A percentile compares a stretch with the other conserved stretches of the same genome.
Conservation (phyloP, 2,797 vertebrate species). For the Pangasius djambal region DNA sequence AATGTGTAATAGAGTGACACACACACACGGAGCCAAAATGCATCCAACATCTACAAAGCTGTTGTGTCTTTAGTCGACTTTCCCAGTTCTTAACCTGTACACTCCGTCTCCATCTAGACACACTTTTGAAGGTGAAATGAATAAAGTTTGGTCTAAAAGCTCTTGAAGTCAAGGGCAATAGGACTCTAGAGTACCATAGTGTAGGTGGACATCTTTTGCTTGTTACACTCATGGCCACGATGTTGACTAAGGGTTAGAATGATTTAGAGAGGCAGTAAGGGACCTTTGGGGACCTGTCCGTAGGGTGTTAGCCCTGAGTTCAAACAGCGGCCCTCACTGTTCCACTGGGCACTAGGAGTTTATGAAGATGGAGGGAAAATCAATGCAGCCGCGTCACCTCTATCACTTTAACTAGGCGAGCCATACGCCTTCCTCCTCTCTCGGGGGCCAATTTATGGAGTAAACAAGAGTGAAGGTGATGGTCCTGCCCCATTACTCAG, state of each 20-base stretch:
- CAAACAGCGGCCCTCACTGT: slow-evolving; percentile 30
- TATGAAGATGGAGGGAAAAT: slow-evolving; percentile 71
- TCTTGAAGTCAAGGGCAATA: slow-evolving; percentile 25
- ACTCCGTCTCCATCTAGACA: neutral
- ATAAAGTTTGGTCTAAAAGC: slow-evolving; percentile 5
- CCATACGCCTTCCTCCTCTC: slow-evolving; percentile 65
- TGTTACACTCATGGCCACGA: slow-evolving; percentile 14
- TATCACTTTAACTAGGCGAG: slow-evolving; percentile 80
- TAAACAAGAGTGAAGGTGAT: slow-evolving; percentile 72
- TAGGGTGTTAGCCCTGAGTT: slow-evolving; percentile 46
- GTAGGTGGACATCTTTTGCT: slow-evolving; percentile 32
- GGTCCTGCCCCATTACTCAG: slow-evolving; percentile 65
- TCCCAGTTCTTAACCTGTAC: slow-evolving; percentile 42
- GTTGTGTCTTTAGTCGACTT: slow-evolving; percentile 35
- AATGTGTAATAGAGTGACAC: neutral
- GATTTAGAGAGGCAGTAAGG: slow-evolving; percentile 38
- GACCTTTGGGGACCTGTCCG: slow-evolving; percentile 52
- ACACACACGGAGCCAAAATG: neutral
- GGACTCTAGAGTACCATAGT: slow-evolving; percentile 16
- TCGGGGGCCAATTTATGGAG: slow-evolving; percentile 79
- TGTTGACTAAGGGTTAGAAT: slow-evolving; percentile 47
- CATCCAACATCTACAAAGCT: slow-evolving; percentile 17
- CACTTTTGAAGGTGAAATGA: slow-evolving; percentile 35
- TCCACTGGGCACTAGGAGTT: slow-evolving; percentile 34
- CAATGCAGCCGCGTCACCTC: slow-evolving; percentile 76